phyloP scores from a whole-genome alignment of 2,888 invertebrate species.

The Piscicola geometra region DNA sequence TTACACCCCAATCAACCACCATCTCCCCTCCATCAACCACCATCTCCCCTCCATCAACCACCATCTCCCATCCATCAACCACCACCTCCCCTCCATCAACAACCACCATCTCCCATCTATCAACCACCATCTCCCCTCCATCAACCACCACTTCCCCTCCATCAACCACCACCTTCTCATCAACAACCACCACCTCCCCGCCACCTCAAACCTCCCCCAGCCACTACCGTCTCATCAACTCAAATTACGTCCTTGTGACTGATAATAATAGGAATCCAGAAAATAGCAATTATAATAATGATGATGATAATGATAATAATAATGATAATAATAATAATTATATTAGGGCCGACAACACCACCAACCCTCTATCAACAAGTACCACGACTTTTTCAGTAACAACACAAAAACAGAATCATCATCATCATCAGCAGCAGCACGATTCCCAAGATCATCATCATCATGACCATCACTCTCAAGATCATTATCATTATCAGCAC shows the following conservation, averaged over 20 bases:
- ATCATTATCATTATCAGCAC: too few relatives aligned
- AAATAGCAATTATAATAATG: neutral
- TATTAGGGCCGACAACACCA: neutral
- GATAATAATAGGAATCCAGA: too few relatives aligned
- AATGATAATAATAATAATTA: conserved; percentile 12
- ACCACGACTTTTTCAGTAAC: too few relatives aligned
- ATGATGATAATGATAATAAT: neutral
- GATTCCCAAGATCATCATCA: too few relatives aligned
- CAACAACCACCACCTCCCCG: neutral
- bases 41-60: conserved; percentile 19
- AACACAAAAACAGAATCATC: too few relatives aligned
- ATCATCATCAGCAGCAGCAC: too few relatives aligned
- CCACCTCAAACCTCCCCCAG: neutral
- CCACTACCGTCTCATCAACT: too few relatives aligned
- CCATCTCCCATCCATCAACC: neutral
- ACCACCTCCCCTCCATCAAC: neutral
- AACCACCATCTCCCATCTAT: neutral
- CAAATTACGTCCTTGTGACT: too few relatives aligned
- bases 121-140: neutral
- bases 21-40: neutral
- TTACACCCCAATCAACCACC: conserved; percentile 9
- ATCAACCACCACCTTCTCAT: neutral
- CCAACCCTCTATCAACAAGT: too few relatives aligned
- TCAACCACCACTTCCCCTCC: neutral
- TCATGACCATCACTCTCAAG: too few relatives aligned